These are phyloP conservation scores for Coluber constrictor DNA, from an alignment of 2,797 vertebrate species.

Conservation along the genomic window DNA sequence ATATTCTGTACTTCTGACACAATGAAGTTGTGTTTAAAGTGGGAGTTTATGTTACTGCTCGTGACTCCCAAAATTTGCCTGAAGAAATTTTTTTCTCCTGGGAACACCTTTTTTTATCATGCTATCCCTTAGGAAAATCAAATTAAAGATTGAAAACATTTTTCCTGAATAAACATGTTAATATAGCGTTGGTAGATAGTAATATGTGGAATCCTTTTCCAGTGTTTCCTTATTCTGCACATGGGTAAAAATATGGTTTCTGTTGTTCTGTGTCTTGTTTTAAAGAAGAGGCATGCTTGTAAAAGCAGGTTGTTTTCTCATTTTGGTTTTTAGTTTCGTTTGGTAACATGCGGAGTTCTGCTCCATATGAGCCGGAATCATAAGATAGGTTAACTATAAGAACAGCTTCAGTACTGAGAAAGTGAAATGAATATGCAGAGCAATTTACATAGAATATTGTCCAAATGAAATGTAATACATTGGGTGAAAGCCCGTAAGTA, in stretches of 20 bases:
- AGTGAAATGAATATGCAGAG: conserved; percentile 9
- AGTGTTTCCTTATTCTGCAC: conserved; percentile 30
- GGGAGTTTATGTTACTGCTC: conserved; percentile 28
- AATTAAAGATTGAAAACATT: conserved; percentile 53
- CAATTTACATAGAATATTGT: conserved; percentile 6
- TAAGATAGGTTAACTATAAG: conserved; percentile 30
- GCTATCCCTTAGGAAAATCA: conserved; percentile 28
- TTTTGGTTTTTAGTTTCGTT: conserved; percentile 14
- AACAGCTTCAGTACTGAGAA: conserved; percentile 30
- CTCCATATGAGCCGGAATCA: conserved; percentile 56
- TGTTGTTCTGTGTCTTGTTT: conserved; percentile 32
- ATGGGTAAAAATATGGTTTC: conserved; percentile 43
- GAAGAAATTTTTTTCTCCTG: not conserved
- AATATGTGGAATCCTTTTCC: not conserved
- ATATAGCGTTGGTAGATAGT: not conserved
- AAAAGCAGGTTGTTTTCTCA: not conserved
- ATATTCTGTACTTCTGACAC: not conserved
- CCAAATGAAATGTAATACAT: not conserved
- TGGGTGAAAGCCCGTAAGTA: not conserved
- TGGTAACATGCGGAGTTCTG: conserved; percentile 40
- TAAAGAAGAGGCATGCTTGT: conserved; percentile 18
- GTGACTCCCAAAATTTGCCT: conserved; percentile 50
- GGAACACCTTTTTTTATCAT: not conserved
- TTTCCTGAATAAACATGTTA: conserved; percentile 24
- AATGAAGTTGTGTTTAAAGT: not conserved